Percentiles rank a stretch among this genome's conserved stretches.
phyloP scores from a whole-genome alignment of 1,140 invertebrate species.

The Drosophila asahinai region DNA sequence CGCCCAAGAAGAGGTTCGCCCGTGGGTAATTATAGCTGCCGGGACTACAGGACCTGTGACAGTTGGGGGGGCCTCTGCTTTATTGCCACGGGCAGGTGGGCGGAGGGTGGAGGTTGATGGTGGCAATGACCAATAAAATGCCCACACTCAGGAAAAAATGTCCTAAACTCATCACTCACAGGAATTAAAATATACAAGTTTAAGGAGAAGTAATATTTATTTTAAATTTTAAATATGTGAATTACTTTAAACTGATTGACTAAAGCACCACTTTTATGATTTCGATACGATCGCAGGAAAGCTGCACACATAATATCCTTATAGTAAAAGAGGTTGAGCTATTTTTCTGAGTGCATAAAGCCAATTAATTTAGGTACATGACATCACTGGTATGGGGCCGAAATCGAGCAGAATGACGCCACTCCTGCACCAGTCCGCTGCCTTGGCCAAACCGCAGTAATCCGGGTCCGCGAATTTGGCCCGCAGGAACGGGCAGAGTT shows the following conservation, averaged over 20 bases:
- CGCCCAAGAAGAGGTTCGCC: slow-evolving; percentile 35
- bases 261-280: too few relatives aligned
- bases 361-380: slow-evolving; percentile 29
- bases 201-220: background rate
- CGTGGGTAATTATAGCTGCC: slow-evolving; percentile 31
- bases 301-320: too few relatives aligned
- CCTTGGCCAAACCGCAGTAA: slow-evolving; percentile 73
- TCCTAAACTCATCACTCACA: too few relatives aligned
- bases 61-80: background rate
- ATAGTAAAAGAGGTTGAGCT: too few relatives aligned
- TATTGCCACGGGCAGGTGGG: slow-evolving; percentile 14
- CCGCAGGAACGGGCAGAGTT: slow-evolving; percentile 4
- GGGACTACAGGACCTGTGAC: slow-evolving; percentile 9
- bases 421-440: slow-evolving; percentile 17
- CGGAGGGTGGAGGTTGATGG: background rate
- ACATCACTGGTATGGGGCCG: slow-evolving; percentile 8
- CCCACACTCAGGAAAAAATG: background rate
- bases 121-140: slow-evolving; percentile 41
- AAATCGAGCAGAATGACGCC: slow-evolving; percentile 7
- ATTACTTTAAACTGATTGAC: too few relatives aligned
- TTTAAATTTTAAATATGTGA: too few relatives aligned
- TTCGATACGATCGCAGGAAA: too few relatives aligned
- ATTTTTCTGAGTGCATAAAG: slow-evolving; percentile 1
- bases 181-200: background rate
- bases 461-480: slow-evolving; percentile 77